These are phyloP conservation scores for Uromys caudimaculatus DNA, from an alignment of 2,797 vertebrate genomes.

Conservation along the genomic window DNA sequence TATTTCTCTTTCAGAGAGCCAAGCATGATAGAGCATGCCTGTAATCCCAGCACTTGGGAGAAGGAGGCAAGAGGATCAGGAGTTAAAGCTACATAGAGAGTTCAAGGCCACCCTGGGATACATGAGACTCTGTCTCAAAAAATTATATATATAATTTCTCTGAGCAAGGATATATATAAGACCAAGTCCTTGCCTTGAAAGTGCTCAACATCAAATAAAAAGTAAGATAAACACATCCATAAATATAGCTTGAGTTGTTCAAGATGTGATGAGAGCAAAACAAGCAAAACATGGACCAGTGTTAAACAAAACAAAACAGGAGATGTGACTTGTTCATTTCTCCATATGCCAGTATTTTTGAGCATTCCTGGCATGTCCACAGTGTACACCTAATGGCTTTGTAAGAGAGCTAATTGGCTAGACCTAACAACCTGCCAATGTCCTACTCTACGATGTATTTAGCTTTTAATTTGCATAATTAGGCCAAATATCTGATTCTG, in stretches of 20 bases:
- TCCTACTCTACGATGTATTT: background rate
- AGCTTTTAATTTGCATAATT: slow-evolving; percentile 20
- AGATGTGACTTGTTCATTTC: background rate
- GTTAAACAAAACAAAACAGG: background rate
- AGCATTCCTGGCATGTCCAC: background rate
- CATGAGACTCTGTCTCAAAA: background rate
- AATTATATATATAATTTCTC: background rate
- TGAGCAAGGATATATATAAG: background rate
- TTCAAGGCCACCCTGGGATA: background rate
- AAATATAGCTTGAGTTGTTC: background rate
- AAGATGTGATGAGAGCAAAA: background rate
- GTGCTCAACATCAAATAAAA: background rate
- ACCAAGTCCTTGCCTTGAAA: slow-evolving; percentile 9
- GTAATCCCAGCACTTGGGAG: background rate
- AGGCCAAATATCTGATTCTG: background rate
- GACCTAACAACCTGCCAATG: background rate
- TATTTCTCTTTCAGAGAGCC: background rate
- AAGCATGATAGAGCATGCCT: background rate
- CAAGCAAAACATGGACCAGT: background rate
- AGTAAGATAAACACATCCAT: slow-evolving; percentile 2
- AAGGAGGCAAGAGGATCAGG: background rate
- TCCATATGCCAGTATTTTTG: background rate
- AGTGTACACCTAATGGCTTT: background rate
- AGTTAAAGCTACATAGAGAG: background rate
- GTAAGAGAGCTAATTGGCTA: background rate